These are phyloP conservation scores for Dichetophora obliterata DNA, from an alignment of 2,888 invertebrate species.

Conservation along the genomic window DNA sequence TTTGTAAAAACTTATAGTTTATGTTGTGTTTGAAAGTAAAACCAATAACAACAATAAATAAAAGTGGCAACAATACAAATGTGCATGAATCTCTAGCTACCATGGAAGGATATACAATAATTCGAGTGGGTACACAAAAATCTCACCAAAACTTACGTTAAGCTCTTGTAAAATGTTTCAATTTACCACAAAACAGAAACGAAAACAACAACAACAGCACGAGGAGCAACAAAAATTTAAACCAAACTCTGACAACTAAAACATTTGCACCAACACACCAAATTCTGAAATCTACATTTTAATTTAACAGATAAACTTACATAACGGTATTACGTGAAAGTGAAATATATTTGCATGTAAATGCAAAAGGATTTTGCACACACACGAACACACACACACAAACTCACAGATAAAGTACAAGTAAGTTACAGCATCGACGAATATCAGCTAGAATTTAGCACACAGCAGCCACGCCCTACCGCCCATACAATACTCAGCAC, in stretches of 20 bases:
- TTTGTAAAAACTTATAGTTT: background rate
- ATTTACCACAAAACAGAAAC: background rate
- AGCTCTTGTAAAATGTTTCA: conserved; percentile 21
- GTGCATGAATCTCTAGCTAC: background rate
- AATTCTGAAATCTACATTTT: conserved; percentile 25
- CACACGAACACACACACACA: background rate
- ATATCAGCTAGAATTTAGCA: background rate
- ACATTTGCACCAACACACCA: conserved; percentile 7
- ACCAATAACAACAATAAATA: background rate
- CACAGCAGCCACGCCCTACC: background rate
- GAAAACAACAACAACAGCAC: background rate
- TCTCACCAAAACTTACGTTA: conserved; percentile 16
- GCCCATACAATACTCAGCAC: background rate
- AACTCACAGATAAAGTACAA: background rate
- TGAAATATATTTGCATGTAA: conserved; percentile 32
- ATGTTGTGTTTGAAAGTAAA: background rate
- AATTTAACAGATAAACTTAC: conserved; percentile 31
- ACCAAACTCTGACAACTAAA: background rate
- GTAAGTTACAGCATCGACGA: background rate
- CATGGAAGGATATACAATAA: background rate
- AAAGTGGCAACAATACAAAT: background rate
- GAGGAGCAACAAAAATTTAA: background rate
- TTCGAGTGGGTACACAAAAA: conserved; percentile 26
- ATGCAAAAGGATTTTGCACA: conserved; percentile 17
- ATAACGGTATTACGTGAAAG: conserved; percentile 16